phyloP scores from a whole-genome alignment of 2,888 invertebrate species.

The Halocaridina rubra region DNA sequence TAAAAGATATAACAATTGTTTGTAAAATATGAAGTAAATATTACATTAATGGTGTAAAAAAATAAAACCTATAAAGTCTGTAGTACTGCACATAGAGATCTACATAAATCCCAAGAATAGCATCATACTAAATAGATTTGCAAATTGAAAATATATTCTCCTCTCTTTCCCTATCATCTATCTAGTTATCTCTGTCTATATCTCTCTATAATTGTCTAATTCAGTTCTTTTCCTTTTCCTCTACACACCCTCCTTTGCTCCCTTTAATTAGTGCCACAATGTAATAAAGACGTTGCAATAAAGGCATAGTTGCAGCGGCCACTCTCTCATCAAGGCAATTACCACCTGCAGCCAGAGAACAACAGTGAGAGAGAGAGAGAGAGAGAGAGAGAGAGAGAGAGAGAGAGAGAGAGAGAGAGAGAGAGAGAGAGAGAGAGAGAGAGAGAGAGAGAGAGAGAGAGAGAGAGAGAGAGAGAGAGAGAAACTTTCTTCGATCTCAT shows the following conservation, averaged over 20 bases:
- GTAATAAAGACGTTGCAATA: background rate
- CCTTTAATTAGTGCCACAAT: background rate
- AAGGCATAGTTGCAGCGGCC: background rate
- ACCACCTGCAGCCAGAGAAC: background rate
- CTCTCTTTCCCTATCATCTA: background rate
- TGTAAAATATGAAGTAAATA: no score
- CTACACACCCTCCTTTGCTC: background rate
- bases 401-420: background rate
- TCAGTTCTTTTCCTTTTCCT: background rate
- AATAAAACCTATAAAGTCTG: no score
- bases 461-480: background rate
- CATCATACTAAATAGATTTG: no score
- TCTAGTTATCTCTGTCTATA: background rate
- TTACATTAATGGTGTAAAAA: no score
- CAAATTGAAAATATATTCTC: no score
- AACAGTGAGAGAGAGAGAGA: background rate
- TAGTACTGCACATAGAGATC: no score
- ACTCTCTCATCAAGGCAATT: background rate
- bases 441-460: background rate
- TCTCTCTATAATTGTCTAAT: background rate
- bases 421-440: background rate
- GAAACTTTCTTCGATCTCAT: background rate
- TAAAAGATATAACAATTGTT: no score
- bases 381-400: background rate
- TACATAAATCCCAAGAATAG: no score